Base-by-base conservation (phyloP, 1,140 invertebrate species). In the Bilobella aurantiaca region DNA sequence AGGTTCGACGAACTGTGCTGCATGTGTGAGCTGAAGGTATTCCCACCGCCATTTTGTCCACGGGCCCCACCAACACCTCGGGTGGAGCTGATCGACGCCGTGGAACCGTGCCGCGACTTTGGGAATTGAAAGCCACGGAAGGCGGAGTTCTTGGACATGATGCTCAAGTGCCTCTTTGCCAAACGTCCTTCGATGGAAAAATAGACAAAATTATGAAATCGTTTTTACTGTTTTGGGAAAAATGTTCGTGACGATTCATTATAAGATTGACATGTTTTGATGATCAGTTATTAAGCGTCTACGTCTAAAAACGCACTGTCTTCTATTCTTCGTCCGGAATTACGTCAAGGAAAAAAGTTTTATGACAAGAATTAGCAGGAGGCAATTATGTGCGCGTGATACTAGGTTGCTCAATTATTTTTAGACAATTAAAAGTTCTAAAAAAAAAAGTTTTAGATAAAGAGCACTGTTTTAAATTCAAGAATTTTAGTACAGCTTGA, bases 111-210 rank as follows among this genome's bases (percentile, higher is more conserved):
- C 30, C 71, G 32, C 1, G 68, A 69, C 25, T 46, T 72, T 63
- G 71, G 71, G 29, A 65, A 70, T 58, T 73, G 66, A 34, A 73
- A 73, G 18, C 67, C 67, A 49, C 65, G 53, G 56, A 73, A 73
- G n/a, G 71, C 71, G 1, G 71, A 73, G 37, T 73, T 73, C 29
- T 58, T 42, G 18, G 69, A 64, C 71, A 73, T 73, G 28, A 73
- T 73, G 42, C 46, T 69, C 37, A 73, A 42, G 37, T 73, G 71
- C n/a, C 71, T 47, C 57, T 70, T 70, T 1, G 66, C 53, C 12
- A 73, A 56, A 29, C 71, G 58, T 5, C 71, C 71, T 73, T 32
- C n/a, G 25, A 58, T 56, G 30, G 21, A 58, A 14, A 27, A 5
- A 31, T 23, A 58, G 30, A 29, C 21, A 31, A 58, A 34, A 65